These are phyloP conservation scores for Drosophila pseudotalamancana DNA, from an alignment of 2,888 invertebrate genomes.

Conservation along the genomic window DNA sequence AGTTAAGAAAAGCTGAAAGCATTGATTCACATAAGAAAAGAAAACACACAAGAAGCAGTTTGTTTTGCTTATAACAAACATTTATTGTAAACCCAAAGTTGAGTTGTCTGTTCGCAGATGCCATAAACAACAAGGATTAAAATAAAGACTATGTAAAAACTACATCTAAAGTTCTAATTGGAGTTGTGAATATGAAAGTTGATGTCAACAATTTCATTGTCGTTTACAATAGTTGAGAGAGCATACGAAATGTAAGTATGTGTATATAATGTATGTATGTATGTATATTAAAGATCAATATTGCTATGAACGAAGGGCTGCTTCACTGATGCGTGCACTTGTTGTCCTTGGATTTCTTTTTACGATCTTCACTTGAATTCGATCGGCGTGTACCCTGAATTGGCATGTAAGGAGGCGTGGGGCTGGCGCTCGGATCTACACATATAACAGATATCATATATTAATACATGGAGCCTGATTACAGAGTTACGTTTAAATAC, in stretches of 20 bases:
- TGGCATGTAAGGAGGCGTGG: slow-evolving; percentile 90
- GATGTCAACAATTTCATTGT: slow-evolving; percentile 69
- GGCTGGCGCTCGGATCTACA: slow-evolving; percentile 85
- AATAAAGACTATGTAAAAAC: slow-evolving; percentile 39
- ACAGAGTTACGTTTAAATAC: slow-evolving; percentile 62
- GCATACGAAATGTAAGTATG: slow-evolving; percentile 12
- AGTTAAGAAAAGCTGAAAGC: no score
- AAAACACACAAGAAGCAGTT: neutral
- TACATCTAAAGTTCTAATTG: slow-evolving; percentile 54
- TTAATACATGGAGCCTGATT: slow-evolving; percentile 3
- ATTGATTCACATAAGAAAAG: neutral
- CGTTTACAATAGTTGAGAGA: slow-evolving; percentile 25
- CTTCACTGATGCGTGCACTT: slow-evolving; percentile 87
- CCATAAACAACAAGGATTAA: slow-evolving; percentile 28
- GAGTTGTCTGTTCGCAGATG: slow-evolving; percentile 29
- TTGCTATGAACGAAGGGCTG: slow-evolving; percentile 5
- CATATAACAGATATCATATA: neutral
- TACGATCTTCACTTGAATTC: slow-evolving; percentile 87
- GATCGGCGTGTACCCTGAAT: slow-evolving; percentile 90
- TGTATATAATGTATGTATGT: slow-evolving; percentile 4
- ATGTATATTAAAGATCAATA: slow-evolving; percentile 1
- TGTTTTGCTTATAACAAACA: slow-evolving; percentile 34
- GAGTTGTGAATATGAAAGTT: slow-evolving; percentile 27
- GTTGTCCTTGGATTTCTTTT: slow-evolving; percentile 86
- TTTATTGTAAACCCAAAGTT: slow-evolving; percentile 51